Base-by-base conservation (phyloP, 2,113 vertebrate species). In the Pseudorhombus dupliciocellatus region DNA sequence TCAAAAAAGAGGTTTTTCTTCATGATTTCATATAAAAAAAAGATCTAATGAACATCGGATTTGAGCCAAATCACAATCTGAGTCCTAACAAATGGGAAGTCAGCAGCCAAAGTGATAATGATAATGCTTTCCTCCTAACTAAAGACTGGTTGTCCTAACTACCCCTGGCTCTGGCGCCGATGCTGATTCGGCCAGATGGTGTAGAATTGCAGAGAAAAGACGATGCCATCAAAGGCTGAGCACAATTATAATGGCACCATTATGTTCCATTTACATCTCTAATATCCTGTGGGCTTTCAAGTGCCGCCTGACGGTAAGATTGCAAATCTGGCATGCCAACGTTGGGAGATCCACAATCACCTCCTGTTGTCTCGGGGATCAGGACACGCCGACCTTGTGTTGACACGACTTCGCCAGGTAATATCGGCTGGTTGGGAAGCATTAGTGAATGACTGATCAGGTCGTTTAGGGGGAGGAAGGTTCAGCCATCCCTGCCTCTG, bases 121-220 rank as follows among this genome's bases (percentile, higher is more conserved):
- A 65, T 57, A 81, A 85, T 84, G 61, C 84, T 66, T 69, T 57
- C 62, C 37, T 84, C 70, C 30, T 73, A 67, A 86, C 65, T 55
- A 80, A 84, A 73, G 79, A 84, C 63, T 66, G 63, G 61, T 81
- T 61, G 68, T 82, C 68, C 52, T 63, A 66, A 79, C 77, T 66
- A 70, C 73, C 66, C 50, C 61, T 4, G 51, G 50, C 9, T 64
- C 34, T 58, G 59, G 64, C 60, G 76, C 61, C 77, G 61, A 53
- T 44, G 20, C 44, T 64, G 46, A 88, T 85, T 83, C 70, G 66
- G 77, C 84, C 86, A 90, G 86, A 90, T 91, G 84, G 84, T 70
- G 66, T 63, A 42, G 70, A 76, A 79, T 76, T 66, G 64, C 65
- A 71, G 31, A 66, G 67, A 68, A 79, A 78, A 85, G 81, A 60